Base-by-base conservation (phyloP, 2,113 vertebrate genomes). In the Ochotona curzoniae region DNA sequence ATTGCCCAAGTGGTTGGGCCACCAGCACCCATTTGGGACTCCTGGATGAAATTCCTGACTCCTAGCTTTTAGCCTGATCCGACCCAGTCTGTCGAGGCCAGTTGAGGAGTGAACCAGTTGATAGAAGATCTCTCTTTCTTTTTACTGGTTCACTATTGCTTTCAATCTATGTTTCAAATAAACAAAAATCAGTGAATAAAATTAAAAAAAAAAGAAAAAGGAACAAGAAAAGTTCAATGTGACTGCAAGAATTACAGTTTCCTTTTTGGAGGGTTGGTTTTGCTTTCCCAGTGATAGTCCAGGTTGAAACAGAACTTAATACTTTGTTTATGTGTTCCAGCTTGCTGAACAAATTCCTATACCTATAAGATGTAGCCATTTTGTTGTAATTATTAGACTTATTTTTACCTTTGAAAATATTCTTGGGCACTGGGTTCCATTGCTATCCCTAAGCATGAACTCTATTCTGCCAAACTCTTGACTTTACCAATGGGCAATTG, bases 401-500 rank as follows among this genome's bases (percentile, higher is more conserved):
- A 30, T 20, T 67, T 32, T 87, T 38, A 38, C 21, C 25, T 57
- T 85, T 57, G 35, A 44, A 94, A 57, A 23, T 87, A 9, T 73
- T 32, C 64, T 47, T 94, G 67, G 30, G 35, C 51, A 88, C 32
- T 64, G 66, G 61, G 61, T 85, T 70, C 66, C 26, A 61, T 7
- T 69, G 25, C 54, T 85, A 26, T 12, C n/a, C 49, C 32, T 74
- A 87, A 80, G 83, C 9, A n/a, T 90, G 84, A 44, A 44, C 61
- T 83, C 23, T 25, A 32, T 57, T 78, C 44, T 73, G 23, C 47
- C 49, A 57, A 30, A 18, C 9, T 92, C 74, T 96, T 83, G 3
- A 32, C 79, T 89, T 90, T 70, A n/a, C n/a, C 18, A 63, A 60
- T 63, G 57, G 32, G 13, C 73, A 95, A 88, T 26, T 10, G n/a